A percentile compares a stretch with the other conserved stretches of the same genome.
phyloP scores from a whole-genome alignment of 1,140 invertebrate genomes.

The Sipha flava region DNA sequence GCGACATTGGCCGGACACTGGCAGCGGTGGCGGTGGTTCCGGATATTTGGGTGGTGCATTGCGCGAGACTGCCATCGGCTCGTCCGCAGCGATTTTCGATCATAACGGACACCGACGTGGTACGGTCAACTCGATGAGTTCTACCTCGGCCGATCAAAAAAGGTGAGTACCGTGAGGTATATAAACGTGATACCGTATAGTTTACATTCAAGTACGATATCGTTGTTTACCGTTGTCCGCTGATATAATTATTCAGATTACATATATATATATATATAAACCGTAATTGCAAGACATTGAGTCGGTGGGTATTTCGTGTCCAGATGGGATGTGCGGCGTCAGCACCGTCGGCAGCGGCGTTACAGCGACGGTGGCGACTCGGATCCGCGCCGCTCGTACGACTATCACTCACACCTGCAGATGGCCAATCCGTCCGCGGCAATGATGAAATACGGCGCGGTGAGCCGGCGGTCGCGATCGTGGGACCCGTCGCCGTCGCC shows the following conservation, averaged over 20 bases:
- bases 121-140: neutral
- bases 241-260: too few species aligned
- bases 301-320: too few species aligned
- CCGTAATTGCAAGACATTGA: too few species aligned
- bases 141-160: neutral
- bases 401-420: neutral
- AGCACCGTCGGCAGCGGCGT: neutral
- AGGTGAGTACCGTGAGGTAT: neutral
- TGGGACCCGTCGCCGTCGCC: constrained; percentile 52
- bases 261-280: too few species aligned
- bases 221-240: too few species aligned
- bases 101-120: neutral
- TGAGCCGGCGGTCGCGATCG: constrained; percentile 47
- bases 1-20: neutral
- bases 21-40: constrained; percentile 37
- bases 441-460: neutral
- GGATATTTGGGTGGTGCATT: constrained; percentile 41
- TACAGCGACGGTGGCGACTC: neutral
- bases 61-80: constrained; percentile 46
- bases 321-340: neutral
- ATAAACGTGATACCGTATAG: too few species aligned
- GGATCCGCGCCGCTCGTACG: neutral
- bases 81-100: constrained; percentile 40
- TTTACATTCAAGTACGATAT: too few species aligned
- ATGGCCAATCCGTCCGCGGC: neutral